Evolutionary conservation across 1,140 invertebrate genomes (phyloP).

Genomic region (Laupala kohalensis): DNA sequence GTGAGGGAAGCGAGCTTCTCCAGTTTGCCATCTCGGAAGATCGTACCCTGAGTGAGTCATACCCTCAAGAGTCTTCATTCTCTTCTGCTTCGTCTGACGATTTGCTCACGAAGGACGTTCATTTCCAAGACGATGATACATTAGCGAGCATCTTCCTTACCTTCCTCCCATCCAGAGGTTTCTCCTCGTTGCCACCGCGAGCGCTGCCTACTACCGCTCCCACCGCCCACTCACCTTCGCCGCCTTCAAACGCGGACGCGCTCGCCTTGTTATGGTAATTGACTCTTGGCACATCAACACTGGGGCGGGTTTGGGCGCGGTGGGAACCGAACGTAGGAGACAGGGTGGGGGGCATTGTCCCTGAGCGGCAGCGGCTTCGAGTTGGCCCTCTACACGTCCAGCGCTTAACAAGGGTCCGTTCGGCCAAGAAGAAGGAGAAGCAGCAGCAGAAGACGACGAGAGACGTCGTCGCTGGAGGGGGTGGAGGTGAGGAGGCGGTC

Average conservation of each 20-base stretch:
- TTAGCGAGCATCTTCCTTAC: no score
- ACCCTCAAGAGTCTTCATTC: no score
- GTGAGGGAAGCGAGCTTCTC: no score
- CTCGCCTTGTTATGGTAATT: not conserved
- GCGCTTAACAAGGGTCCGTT: not conserved
- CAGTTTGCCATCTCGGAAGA: no score
- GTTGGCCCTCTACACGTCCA: not conserved
- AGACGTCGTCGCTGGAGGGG: no score
- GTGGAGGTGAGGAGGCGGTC: not conserved
- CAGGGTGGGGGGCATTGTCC: not conserved
- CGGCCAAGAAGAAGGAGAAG: not conserved
- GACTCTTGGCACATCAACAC: not conserved
- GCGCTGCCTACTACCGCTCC: no score
- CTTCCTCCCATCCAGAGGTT: no score
- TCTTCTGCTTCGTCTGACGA: no score
- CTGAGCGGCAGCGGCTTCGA: not conserved
- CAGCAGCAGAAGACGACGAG: not conserved
- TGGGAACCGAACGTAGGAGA: not conserved
- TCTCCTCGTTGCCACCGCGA: no score
- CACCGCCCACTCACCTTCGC: not conserved
- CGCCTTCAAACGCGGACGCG: not conserved
- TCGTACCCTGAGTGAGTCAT: no score
- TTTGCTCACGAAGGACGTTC: no score
- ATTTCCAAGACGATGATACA: no score
- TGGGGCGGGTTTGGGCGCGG: not conserved